Conservation (phyloP, 2,888 invertebrate species). For the Leptodirus hochenwartii region DNA sequence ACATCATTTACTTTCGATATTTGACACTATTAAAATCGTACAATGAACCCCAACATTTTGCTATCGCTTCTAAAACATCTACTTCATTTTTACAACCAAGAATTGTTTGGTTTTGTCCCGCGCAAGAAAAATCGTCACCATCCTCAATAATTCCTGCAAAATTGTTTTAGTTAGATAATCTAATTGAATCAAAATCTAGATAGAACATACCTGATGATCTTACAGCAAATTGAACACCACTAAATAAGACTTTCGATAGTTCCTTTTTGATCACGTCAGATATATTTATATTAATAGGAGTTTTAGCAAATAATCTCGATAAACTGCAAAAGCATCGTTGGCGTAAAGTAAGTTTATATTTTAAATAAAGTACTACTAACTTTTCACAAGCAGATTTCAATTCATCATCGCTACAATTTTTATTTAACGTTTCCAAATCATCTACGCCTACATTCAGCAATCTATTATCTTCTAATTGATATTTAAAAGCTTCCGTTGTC, state of each 20-base stretch:
- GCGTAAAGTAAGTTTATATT: no score
- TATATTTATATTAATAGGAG: slow-evolving; percentile 3
- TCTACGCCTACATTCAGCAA: slow-evolving; percentile 30
- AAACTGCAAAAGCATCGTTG: no score
- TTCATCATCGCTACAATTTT: slow-evolving; percentile 27
- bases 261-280: slow-evolving; percentile 1
- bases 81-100: slow-evolving; percentile 41
- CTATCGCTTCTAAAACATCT: slow-evolving; percentile 37
- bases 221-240: slow-evolving; percentile 35
- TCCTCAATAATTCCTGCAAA: slow-evolving; percentile 62
- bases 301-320: neutral
- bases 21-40: slow-evolving; percentile 57
- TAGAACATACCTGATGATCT: slow-evolving; percentile 30
- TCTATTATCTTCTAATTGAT: slow-evolving; percentile 33
- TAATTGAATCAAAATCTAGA: slow-evolving; percentile 6
- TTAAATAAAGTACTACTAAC: slow-evolving; percentile 19
- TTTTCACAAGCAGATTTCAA: slow-evolving; percentile 33
- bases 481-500: slow-evolving; percentile 40
- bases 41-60: slow-evolving; percentile 68
- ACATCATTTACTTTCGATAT: slow-evolving; percentile 45
- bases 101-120: slow-evolving; percentile 69
- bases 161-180: neutral
- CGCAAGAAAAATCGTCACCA: slow-evolving; percentile 58
- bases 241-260: slow-evolving; percentile 1
- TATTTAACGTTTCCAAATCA: slow-evolving; percentile 30